Evolutionary conservation across 2,113 vertebrate genomes (phyloP).

Genomic region (chimpanzee (Pan troglodytes)): NHGRI_mPanTro3-v2.1_pri NC_072401.2:146674001-146674500

Average conservation of each 20-base stretch:
- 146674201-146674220: conserved; percentile 42
- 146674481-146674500: conserved; percentile 75
- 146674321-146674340: conserved; percentile 82
- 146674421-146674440: conserved; percentile 76
- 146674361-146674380: conserved; percentile 78
- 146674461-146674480: conserved; percentile 76
- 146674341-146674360: conserved; percentile 68
- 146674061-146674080: conserved; percentile 60
- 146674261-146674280: conserved; percentile 68
- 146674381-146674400: conserved; percentile 77
- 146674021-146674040: conserved; percentile 85
- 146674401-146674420: conserved; percentile 76
- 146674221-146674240: conserved; percentile 68
- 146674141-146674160: conserved; percentile 71
- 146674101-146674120: neutral
- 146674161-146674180: conserved; percentile 75
- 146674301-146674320: conserved; percentile 76
- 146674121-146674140: conserved; percentile 76
- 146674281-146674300: conserved; percentile 79
- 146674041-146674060: conserved; percentile 80
- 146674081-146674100: too few relatives aligned
- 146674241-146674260: conserved; percentile 72
- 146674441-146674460: conserved; percentile 75
- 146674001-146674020: conserved; percentile 84
- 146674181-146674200: conserved; percentile 44